A percentile compares a stretch with the other conserved stretches of the same genome.
phyloP scores from a whole-genome alignment of 1,140 invertebrate species.

The Rhopalosiphum maidis region DNA sequence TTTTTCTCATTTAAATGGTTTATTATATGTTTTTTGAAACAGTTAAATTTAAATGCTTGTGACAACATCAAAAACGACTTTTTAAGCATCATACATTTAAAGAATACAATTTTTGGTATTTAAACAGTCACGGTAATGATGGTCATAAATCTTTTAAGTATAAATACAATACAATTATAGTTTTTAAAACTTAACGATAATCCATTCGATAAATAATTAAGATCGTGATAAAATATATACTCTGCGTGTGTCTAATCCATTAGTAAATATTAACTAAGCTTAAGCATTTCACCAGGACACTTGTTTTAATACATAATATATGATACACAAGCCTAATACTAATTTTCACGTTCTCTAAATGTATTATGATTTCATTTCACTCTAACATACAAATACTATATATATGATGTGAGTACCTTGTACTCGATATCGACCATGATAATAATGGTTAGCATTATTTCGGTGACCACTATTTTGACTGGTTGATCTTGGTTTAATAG shows the following conservation, averaged over 20 bases:
- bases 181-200: neutral
- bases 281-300: neutral
- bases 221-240: neutral
- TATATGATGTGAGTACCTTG: neutral
- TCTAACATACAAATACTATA: neutral
- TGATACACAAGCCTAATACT: neutral
- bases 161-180: neutral
- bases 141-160: neutral
- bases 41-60: neutral
- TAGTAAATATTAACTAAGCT: neutral
- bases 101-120: neutral
- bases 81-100: neutral
- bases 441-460: neutral
- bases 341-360: neutral
- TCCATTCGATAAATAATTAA: neutral
- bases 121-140: neutral
- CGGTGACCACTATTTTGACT: constrained; percentile 42
- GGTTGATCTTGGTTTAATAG: constrained; percentile 47
- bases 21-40: neutral
- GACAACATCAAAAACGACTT: neutral
- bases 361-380: neutral
- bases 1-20: neutral
- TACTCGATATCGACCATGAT: constrained; percentile 33
- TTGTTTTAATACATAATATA: neutral
- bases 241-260: neutral